Conservation (phyloP, 2,113 vertebrate genomes). For the Rhipidura dahli region DNA sequence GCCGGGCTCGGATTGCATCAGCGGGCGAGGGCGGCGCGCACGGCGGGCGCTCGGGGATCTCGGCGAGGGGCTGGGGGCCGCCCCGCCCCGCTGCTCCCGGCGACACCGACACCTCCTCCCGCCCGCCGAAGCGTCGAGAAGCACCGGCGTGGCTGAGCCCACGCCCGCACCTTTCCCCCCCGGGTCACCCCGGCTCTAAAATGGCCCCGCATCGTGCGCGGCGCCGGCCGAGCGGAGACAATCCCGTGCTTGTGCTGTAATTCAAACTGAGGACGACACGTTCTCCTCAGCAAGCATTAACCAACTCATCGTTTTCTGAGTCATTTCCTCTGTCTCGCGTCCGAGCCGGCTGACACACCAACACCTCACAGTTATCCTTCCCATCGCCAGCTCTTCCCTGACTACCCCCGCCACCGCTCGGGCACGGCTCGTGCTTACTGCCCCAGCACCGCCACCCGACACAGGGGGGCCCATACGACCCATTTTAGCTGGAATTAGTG, state of each 20-base stretch:
- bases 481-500: rapidly evolving
- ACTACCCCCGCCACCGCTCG: rapidly evolving
- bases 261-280: rapidly evolving
- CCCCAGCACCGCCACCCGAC: rapidly evolving
- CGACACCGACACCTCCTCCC: not conserved
- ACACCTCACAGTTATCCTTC: not conserved
- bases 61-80: not conserved
- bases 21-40: conserved; percentile 18
- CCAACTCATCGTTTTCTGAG: not conserved
- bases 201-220: not conserved
- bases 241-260: not conserved
- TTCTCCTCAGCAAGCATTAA: not conserved
- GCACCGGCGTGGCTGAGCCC: rapidly evolving
- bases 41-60: not conserved
- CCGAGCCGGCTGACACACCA: not conserved
- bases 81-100: not conserved
- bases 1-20: conserved; percentile 29
- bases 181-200: not conserved
- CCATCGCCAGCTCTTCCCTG: rapidly evolving
- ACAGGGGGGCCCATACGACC: rapidly evolving
- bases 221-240: not conserved
- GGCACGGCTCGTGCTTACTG: rapidly evolving
- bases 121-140: not conserved
- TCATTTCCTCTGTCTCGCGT: not conserved
- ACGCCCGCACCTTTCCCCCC: not conserved